phyloP scores from a whole-genome alignment of 2,888 invertebrate species.

The Amblyjoppa proteus region DNA sequence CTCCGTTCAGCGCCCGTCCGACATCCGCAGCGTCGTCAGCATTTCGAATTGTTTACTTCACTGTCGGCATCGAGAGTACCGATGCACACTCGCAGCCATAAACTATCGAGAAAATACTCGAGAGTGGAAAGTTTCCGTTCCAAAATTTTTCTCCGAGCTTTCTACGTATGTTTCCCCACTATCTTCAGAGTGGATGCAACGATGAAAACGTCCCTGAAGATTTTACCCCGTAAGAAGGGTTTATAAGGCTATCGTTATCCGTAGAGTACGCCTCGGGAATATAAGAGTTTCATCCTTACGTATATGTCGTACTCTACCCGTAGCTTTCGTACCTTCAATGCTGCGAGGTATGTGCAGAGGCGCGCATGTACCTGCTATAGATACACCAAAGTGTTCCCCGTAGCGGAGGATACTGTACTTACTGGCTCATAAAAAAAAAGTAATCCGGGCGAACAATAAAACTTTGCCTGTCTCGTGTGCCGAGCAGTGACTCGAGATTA shows the following conservation, averaged over 20 bases:
- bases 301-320: slow-evolving; percentile 8
- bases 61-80: not conserved
- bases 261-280: slow-evolving; percentile 26
- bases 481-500: slow-evolving; percentile 63
- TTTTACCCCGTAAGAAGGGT: slow-evolving; percentile 23
- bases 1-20: not conserved
- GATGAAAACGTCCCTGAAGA: slow-evolving; percentile 11
- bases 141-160: slow-evolving; percentile 4
- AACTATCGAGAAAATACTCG: slow-evolving; percentile 30
- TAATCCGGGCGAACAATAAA: slow-evolving; percentile 64
- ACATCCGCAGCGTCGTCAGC: slow-evolving; percentile 1
- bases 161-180: not conserved
- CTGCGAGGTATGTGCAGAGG: slow-evolving; percentile 8
- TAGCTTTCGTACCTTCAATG: slow-evolving; percentile 27
- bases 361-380: slow-evolving; percentile 14
- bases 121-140: slow-evolving; percentile 29
- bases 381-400: slow-evolving; percentile 6
- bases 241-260: slow-evolving; percentile 34
- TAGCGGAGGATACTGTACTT: slow-evolving; percentile 45
- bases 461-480: slow-evolving; percentile 61
- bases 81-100: not conserved
- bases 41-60: slow-evolving; percentile 28
- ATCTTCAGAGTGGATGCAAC: slow-evolving; percentile 20
- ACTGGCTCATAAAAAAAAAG: slow-evolving; percentile 65
- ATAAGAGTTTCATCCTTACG: slow-evolving; percentile 39